Evolutionary conservation across 2,113 vertebrate species (phyloP).

Genomic region (Spilogale gracilis): DNA sequence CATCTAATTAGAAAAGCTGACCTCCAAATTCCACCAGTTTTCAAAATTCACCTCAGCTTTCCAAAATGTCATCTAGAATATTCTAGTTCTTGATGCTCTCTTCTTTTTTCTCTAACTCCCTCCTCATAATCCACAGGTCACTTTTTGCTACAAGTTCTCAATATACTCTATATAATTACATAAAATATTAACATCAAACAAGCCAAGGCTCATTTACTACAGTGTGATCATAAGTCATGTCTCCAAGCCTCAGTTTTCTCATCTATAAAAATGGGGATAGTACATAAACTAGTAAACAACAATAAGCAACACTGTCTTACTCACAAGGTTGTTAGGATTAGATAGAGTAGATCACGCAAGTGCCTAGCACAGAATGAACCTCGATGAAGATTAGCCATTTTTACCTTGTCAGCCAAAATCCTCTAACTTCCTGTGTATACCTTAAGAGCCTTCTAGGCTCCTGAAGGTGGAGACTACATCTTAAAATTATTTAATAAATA

Average conservation of each 20-base stretch:
- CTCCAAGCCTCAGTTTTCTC: not conserved
- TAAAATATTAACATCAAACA: not conserved
- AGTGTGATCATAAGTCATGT: not conserved
- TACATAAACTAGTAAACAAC: not conserved
- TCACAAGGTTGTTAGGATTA: not conserved
- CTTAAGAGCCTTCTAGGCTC: not conserved
- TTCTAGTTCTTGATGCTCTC: not conserved
- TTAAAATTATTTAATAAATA: not conserved
- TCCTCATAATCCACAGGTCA: not conserved
- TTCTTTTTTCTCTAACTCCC: not conserved
- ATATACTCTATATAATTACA: not conserved
- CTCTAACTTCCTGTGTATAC: not conserved
- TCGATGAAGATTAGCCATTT: not conserved
- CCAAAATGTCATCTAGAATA: not conserved
- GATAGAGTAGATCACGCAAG: not conserved
- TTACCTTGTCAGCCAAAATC: not conserved
- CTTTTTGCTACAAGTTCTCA: not conserved
- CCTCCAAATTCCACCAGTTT: not conserved
- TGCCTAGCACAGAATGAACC: not conserved
- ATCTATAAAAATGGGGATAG: not conserved
- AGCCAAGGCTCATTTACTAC: not conserved
- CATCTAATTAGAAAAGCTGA: not conserved
- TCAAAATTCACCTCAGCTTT: not conserved
- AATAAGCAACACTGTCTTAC: not conserved
- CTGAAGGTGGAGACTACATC: not conserved